Base-by-base conservation (phyloP, 1,140 invertebrate genomes). In the Aradophagus sp. region DNA sequence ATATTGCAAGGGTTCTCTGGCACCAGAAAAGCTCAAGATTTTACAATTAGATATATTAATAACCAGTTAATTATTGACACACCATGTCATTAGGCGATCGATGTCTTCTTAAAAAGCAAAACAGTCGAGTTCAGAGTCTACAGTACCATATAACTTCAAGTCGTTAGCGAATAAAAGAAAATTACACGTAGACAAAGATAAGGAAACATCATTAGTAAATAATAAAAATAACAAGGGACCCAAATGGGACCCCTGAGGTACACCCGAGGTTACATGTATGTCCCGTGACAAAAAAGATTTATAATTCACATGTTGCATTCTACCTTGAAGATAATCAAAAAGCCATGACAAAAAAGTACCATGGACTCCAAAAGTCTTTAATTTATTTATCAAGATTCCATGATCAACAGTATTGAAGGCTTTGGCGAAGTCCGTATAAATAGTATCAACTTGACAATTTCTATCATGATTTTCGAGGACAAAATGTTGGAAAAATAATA, bases 231-330 rank as follows among this genome's bases (percentile, higher is more conserved):
- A 11, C n/a, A 31, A 31, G 5, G 29, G 29, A 3, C 29, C 29
- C n/a, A 31, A 11, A 11, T 31, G 29, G n/a, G 29, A 31, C 2
- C 29, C 29, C n/a, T 31, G 29, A 3, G 29, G 29, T 31, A 31
- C 29, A 5, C 29, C 29, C 3, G 29, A 31, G 3, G n/a, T 10
- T 31, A 11, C 29, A 8, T 5, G 4, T 3, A 31, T 31, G n/a
- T 31, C 29, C n/a, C 29, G 29, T 8, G 29, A 31, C n/a, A 31
- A 5, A 31, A 5, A 31, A 31, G 29, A 31, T 31, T 31, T 31
- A 11, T 10, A 31, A 5, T 11, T 31, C 2, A 31, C 29, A 31
- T 31, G 4, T 31, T 8, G n/a, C n/a, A 10, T 31, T 31, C 29
- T 31, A 2, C 29, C n/a, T 10, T 5, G 2, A 3, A 31, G n/a